phyloP scores from a whole-genome alignment of 2,888 invertebrate species.

The Tetranychus truncatus region DNA sequence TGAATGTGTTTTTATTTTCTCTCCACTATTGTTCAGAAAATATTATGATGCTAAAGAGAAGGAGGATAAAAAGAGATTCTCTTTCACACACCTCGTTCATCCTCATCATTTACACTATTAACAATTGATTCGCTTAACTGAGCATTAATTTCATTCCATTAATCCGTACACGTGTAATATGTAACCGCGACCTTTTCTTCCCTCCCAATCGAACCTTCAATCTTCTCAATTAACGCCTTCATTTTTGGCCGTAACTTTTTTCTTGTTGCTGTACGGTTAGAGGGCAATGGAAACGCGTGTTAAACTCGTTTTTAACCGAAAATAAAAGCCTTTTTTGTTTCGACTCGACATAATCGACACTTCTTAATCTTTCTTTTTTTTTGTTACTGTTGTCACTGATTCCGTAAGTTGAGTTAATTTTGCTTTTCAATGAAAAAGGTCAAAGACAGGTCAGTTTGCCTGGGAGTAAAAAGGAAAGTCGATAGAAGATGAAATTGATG shows the following conservation, averaged over 20 bases:
- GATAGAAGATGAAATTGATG: not conserved
- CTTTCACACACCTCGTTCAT: not conserved
- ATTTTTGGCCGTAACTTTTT: no score
- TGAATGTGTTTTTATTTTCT: no score
- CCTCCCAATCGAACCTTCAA: no score
- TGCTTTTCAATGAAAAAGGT: not conserved
- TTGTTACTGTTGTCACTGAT: no score
- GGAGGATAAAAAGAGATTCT: not conserved
- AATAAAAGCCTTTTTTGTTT: no score
- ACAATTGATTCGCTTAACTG: not conserved
- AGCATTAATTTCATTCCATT: not conserved
- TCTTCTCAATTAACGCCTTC: no score
- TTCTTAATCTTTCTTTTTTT: no score
- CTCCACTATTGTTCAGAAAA: not conserved
- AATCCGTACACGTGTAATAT: not conserved
- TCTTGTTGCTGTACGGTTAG: no score
- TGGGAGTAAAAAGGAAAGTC: not conserved
- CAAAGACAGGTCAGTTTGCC: not conserved
- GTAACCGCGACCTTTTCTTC: not conserved
- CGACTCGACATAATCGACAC: not conserved
- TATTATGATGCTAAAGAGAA: not conserved
- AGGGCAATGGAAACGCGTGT: not conserved
- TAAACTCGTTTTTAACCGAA: not conserved
- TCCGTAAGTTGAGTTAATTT: not conserved
- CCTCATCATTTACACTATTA: not conserved